Evolutionary conservation across 2,797 vertebrate species (phyloP).

Genomic region (Smutsia gigantea): DNA sequence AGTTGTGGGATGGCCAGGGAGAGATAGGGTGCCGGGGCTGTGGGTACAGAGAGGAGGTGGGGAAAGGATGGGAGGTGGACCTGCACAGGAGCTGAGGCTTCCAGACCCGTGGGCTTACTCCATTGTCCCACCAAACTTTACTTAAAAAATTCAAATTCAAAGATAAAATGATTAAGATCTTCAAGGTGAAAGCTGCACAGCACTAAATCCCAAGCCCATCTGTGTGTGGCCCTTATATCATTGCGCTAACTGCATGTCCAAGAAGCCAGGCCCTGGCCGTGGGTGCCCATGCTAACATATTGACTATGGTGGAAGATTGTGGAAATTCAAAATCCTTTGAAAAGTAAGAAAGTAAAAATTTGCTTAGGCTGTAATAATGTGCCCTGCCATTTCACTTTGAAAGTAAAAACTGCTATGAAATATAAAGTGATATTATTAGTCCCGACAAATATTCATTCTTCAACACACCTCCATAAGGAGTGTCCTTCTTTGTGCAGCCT

Average conservation of each 20-base stretch:
- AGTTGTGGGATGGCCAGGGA: background rate
- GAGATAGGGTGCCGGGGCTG: background rate
- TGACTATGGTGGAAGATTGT: background rate
- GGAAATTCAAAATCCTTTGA: background rate
- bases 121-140: background rate
- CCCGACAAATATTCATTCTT: slow-evolving; percentile 3
- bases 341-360: background rate
- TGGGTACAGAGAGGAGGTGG: accelerated
- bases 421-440: background rate
- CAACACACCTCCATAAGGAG: background rate
- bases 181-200: background rate
- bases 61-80: background rate
- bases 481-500: background rate
- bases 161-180: background rate
- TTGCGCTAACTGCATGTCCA: no score
- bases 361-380: background rate
- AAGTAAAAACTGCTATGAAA: background rate
- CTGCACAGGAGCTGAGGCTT: background rate
- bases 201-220: background rate
- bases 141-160: background rate
- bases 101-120: background rate
- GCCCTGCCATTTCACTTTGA: background rate
- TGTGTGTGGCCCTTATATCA: background rate
- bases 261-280: background rate
- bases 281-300: background rate